Evolutionary conservation across 2,113 vertebrate genomes (phyloP).

Genomic region (Willisornis vidua): DNA sequence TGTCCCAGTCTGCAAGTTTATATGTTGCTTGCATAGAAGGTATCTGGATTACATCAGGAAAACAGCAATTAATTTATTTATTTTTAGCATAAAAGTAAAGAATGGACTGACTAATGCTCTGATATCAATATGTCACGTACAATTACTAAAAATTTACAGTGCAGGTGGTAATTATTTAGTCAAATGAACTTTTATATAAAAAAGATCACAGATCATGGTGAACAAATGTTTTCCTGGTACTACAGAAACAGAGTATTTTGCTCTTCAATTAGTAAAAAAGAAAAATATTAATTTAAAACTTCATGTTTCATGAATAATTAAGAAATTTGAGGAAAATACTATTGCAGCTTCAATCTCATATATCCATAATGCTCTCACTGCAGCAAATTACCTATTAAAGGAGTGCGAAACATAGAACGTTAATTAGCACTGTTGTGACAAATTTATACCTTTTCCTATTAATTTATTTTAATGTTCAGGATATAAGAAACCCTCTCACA

Average conservation of each 20-base stretch:
- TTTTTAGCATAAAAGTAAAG: not conserved
- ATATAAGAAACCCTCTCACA: not conserved
- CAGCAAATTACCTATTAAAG: slow-evolving; percentile 19
- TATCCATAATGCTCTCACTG: not conserved
- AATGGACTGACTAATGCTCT: not conserved
- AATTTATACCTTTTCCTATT: slow-evolving; percentile 29
- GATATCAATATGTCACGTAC: not conserved
- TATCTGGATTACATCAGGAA: not conserved
- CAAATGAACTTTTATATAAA: not conserved
- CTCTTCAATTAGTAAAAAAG: not conserved
- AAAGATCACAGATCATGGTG: not conserved
- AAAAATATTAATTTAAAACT: not conserved
- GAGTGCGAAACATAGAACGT: not conserved
- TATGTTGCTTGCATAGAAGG: not conserved
- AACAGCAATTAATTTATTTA: not conserved
- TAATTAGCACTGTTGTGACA: slow-evolving; percentile 53
- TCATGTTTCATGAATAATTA: slow-evolving; percentile 28
- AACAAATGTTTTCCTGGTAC: not conserved
- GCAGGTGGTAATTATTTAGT: not conserved
- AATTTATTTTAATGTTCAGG: slow-evolving; percentile 29
- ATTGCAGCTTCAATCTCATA: not conserved
- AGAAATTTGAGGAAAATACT: slow-evolving; percentile 5
- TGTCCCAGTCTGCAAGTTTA: not conserved
- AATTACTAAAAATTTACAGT: not conserved
- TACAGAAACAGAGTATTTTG: slow-evolving; percentile 6